These are phyloP conservation scores for Sus scrofa DNA, from an alignment of 2,113 vertebrate genomes.

Conservation along the genomic window DNA sequence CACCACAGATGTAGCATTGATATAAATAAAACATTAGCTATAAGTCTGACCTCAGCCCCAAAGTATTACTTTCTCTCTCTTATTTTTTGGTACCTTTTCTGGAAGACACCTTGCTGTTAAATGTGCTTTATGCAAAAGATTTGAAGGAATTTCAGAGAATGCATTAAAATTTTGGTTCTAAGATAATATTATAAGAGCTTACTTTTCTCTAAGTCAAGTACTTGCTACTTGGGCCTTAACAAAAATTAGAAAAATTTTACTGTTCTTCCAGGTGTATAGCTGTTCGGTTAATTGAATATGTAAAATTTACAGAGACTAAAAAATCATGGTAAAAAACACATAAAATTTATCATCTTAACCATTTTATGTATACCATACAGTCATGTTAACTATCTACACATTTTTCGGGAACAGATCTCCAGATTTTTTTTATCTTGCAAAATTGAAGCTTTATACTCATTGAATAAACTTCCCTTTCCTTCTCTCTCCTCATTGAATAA, in stretches of 20 bases:
- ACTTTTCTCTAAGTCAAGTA: neutral
- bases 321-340: neutral
- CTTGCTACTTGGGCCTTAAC: neutral
- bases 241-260: neutral
- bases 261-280: neutral
- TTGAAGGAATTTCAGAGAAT: neutral
- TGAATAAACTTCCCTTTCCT: neutral
- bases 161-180: neutral
- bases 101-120: neutral
- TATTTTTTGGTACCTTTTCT: conserved; percentile 1
- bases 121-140: neutral
- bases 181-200: neutral
- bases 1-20: neutral
- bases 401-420: neutral
- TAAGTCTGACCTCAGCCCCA: neutral
- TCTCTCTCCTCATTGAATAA: neutral
- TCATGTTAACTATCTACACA: neutral
- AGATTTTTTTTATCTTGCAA: neutral
- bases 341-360: neutral
- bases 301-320: neutral
- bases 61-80: neutral
- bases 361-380: neutral
- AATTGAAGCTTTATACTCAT: neutral
- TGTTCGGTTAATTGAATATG: neutral
- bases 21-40: neutral